Percentiles rank a stretch among this genome's conserved stretches.
phyloP scores from a whole-genome alignment of 2,888 invertebrate genomes.

The Matsumyia berberina region DNA sequence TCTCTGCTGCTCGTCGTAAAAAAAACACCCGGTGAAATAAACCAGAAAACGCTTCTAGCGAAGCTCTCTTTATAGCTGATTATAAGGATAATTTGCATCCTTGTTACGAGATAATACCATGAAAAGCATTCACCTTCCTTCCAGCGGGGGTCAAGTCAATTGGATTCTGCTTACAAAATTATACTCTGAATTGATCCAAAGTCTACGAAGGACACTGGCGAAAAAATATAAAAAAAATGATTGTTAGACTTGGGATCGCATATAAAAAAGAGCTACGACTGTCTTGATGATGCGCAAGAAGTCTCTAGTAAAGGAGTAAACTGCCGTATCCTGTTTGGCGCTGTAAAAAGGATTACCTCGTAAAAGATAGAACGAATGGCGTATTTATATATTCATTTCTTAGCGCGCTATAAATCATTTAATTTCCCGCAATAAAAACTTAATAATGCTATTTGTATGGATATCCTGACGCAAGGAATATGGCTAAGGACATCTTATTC shows the following conservation, averaged over 20 bases:
- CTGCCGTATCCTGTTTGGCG: conserved; percentile 22
- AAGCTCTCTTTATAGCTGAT: conserved; percentile 33
- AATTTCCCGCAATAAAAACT: conserved; percentile 60
- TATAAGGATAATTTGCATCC: conserved; percentile 62
- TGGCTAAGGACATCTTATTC: conserved; percentile 11
- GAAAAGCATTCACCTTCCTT: conserved; percentile 4
- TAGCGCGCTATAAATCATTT: conserved; percentile 41
- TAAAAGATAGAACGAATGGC: conserved; percentile 32
- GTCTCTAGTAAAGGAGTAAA: conserved; percentile 11
- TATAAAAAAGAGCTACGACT: conserved; percentile 27
- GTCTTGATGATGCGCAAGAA: conserved; percentile 2
- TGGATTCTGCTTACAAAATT: conserved; percentile 27
- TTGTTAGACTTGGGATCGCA: neutral
- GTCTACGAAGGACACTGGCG: neutral
- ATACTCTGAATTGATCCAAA: conserved; percentile 12
- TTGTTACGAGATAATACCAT: conserved; percentile 26
- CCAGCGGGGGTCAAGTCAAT: conserved; percentile 6
- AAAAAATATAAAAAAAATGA: conserved; percentile 44
- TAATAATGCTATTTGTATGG: conserved; percentile 61
- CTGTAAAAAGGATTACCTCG: conserved; percentile 31
- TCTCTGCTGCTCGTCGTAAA: conserved; percentile 25
- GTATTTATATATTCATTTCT: conserved; percentile 50
- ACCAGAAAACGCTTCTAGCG: conserved; percentile 25
- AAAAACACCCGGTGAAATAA: conserved; percentile 1
- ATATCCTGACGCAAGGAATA: conserved; percentile 6